Percentiles rank a stretch among this genome's conserved stretches.
phyloP scores from a whole-genome alignment of 2,113 vertebrate genomes.

The Machaerirhynchus nigripectus region DNA sequence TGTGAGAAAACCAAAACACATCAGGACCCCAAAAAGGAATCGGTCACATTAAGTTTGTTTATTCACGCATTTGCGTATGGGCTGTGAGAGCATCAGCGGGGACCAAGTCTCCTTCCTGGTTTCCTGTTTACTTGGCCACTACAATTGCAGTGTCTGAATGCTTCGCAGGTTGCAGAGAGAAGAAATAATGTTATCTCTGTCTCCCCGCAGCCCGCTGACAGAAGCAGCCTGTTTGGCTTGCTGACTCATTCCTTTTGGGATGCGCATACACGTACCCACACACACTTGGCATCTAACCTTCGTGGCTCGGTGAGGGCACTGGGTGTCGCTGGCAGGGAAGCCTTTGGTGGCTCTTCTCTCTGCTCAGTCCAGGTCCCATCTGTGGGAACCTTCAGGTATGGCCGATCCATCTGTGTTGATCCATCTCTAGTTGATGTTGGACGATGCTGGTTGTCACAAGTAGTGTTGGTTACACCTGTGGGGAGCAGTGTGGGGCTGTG shows the following conservation, averaged over 20 bases:
- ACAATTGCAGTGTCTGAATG: neutral
- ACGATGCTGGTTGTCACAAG: neutral
- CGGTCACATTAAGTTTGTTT: neutral
- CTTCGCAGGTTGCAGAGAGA: neutral
- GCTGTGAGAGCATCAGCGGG: neutral
- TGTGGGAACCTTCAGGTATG: neutral
- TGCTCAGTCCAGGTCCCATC: fast-evolving
- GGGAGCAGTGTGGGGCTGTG: neutral
- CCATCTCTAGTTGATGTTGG: too few relatives aligned
- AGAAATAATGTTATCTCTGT: neutral
- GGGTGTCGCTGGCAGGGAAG: neutral
- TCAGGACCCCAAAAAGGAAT: neutral
- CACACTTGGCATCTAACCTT: neutral
- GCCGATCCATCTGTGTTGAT: fast-evolving
- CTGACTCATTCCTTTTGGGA: neutral
- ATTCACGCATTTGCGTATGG: fast-evolving
- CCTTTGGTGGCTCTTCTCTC: neutral
- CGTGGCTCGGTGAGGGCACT: neutral
- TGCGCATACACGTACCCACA: fast-evolving
- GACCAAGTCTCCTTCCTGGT: neutral
- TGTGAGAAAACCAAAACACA: neutral
- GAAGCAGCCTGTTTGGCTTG: neutral
- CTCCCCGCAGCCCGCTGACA: neutral
- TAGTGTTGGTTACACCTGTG: neutral
- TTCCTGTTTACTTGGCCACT: neutral